Base-by-base conservation (phyloP, 2,888 invertebrate species). In the Brenthis ino region DNA sequence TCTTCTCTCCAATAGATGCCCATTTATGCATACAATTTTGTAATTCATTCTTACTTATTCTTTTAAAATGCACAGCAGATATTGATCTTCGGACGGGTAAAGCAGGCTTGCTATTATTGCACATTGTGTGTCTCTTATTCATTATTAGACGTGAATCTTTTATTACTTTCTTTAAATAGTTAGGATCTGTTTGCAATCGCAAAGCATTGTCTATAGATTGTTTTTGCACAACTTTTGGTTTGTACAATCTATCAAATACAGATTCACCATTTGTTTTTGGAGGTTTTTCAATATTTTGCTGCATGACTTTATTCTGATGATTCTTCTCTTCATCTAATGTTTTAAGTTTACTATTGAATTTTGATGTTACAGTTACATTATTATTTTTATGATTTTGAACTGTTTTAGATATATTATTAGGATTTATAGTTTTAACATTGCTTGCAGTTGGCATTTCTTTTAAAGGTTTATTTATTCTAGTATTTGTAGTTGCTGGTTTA, bases 41-140 rank as follows among this genome's bases (percentile, higher is more conserved):
- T 0, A 87, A 72, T 73, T 91, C 91, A 24, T 74, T 82, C 66
- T 87, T 87, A 24, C 80, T 83, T 3, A 92, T 82, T 5, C 85
- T 77, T 70, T 91, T 93, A 5, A 93, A 89, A 74, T 93, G 93
- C 0, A 93, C 88, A 0, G 93, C 93, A 0, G 93, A 93, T 65
- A 93, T 88, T 0, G 93, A 93, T 51, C 93, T 77, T 16, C 93
- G 80, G 0, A 85, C 83, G 0, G 83, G 85, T 0, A 68, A 50
- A 0, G 64, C 69, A 3, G 72, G 66, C 63, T 78, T 76, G 0
- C 77, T 72, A 1, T 85, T 72, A 1, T 85, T 83, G 63, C 83
- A 84, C 0, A 83, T 74, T 0, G 89, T 85, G 14, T 85, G 83
- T 14, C 87, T 77, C 68, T 85, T 87, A 16, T 83, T 85, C 0